Conservation (phyloP, 2,113 vertebrate genomes). For the Recurvirostra avosetta region DNA sequence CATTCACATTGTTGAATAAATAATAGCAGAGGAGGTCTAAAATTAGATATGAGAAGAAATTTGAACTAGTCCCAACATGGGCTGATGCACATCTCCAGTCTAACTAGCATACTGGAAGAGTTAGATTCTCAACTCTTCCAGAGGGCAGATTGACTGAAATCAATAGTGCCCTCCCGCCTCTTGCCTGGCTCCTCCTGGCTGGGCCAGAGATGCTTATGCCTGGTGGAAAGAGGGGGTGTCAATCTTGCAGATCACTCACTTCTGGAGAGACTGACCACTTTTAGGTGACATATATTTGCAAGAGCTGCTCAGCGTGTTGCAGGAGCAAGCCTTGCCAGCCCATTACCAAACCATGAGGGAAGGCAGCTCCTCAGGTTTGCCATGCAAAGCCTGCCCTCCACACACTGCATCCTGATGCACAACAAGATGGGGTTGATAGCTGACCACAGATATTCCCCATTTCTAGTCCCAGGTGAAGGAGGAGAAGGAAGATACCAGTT, state of each 20-base stretch:
- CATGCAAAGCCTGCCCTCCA: neutral
- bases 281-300: neutral
- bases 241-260: neutral
- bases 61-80: neutral
- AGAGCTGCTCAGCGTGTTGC: neutral
- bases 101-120: neutral
- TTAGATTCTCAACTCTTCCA: neutral
- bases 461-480: neutral
- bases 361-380: neutral
- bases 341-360: neutral
- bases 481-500: neutral
- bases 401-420: neutral
- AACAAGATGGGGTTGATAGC: neutral
- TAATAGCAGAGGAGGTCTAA: constrained; percentile 29
- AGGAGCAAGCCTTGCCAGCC: neutral
- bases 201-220: neutral
- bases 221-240: rapidly evolving
- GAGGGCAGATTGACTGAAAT: neutral
- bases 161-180: neutral
- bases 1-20: constrained; percentile 61
- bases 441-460: neutral
- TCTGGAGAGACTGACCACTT: neutral
- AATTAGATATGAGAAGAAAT: constrained; percentile 46
- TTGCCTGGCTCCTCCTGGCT: neutral
- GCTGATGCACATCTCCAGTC: neutral